Percentiles rank a stretch among this genome's conserved stretches.
These are phyloP conservation scores for Sminthurides aquaticus DNA, from an alignment of 2,888 invertebrate genomes.

Conservation along the genomic window DNA sequence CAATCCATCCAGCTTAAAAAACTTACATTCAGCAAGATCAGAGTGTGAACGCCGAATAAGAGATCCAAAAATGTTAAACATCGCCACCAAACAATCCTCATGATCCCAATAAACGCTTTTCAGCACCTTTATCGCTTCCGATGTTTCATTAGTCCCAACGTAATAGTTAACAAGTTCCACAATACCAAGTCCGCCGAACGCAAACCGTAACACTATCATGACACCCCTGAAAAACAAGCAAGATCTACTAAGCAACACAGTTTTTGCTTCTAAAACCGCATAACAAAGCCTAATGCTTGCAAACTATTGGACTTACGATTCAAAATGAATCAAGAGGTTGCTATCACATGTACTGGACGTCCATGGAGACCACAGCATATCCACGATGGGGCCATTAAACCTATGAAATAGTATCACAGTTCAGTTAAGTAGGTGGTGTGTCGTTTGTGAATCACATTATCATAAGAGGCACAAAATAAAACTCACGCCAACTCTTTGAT, in stretches of 20 bases:
- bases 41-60: constrained; percentile 30
- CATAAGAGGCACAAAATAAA: neutral
- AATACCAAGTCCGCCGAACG: constrained; percentile 30
- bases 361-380: constrained; percentile 35
- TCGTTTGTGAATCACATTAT: neutral
- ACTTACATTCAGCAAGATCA: constrained; percentile 36
- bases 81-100: constrained; percentile 34
- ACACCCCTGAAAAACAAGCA: constrained; percentile 29
- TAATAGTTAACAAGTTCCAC: constrained; percentile 32
- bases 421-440: neutral
- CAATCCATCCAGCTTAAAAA: too few relatives aligned
- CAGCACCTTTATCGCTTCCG: constrained; percentile 39
- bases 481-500: constrained; percentile 37
- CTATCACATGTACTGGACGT: constrained; percentile 29
- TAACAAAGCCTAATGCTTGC: too few relatives aligned
- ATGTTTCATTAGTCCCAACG: constrained; percentile 31
- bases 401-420: constrained; percentile 19
- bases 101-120: constrained; percentile 40
- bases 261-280: too few relatives aligned
- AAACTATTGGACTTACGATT: constrained; percentile 26
- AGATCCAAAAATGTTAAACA: constrained; percentile 33
- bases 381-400: constrained; percentile 29
- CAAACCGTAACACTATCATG: constrained; percentile 30
- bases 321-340: constrained; percentile 33
- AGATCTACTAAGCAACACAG: too few relatives aligned